Evolutionary conservation across 2,888 invertebrate genomes (phyloP).

Genomic region (Eilema sororculum): DNA sequence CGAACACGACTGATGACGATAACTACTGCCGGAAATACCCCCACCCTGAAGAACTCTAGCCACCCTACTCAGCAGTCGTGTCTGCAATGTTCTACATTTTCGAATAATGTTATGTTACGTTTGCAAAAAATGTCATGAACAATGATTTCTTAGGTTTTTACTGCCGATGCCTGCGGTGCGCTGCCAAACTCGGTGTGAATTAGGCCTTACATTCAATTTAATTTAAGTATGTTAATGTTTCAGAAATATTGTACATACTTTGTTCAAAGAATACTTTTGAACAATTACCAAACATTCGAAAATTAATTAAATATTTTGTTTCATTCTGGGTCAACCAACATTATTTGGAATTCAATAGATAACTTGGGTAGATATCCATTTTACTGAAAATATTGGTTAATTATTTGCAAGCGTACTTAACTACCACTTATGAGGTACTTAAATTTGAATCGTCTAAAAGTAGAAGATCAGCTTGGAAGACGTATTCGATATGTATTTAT

Average conservation of each 20-base stretch:
- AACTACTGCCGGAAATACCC: neutral
- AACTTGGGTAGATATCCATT: neutral
- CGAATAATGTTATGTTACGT: neutral
- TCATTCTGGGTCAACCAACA: neutral
- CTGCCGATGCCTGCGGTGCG: neutral
- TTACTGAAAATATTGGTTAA: neutral
- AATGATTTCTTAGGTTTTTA: constrained; percentile 1
- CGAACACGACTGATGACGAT: neutral
- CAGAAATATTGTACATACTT: constrained; percentile 4
- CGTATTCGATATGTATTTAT: constrained; percentile 1
- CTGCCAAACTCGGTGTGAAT: neutral
- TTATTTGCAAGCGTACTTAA: neutral
- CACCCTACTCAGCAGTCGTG: neutral
- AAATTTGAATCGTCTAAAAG: constrained; percentile 16
- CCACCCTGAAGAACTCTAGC: neutral
- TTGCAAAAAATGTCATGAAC: neutral
- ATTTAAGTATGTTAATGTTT: constrained; percentile 4
- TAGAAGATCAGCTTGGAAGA: constrained; percentile 22
- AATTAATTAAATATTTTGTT: neutral
- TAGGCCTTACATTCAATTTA: constrained; percentile 1
- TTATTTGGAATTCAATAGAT: constrained; percentile 1
- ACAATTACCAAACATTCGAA: neutral
- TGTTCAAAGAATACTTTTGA: constrained; percentile 4
- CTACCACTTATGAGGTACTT: neutral
- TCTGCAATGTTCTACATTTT: neutral